A percentile compares a stretch with the other conserved stretches of the same genome.
Evolutionary conservation across 2,797 vertebrate species (phyloP).

Genomic region (Leucoraja ocellata): DNA sequence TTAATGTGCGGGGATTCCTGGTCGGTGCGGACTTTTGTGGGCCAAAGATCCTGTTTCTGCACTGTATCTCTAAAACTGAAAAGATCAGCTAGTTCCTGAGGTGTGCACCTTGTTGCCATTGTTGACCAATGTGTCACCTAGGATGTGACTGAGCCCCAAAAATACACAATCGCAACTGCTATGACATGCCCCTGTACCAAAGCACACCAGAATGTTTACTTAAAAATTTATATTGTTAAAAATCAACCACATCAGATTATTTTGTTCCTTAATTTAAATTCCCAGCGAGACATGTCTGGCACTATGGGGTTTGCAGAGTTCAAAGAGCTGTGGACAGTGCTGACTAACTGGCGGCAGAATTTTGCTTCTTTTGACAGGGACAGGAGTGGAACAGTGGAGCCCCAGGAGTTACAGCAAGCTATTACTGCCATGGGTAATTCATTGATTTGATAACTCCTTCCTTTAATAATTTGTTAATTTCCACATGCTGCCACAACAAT

Average conservation of each 20-base stretch:
- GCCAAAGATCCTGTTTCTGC: no score
- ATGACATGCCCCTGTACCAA: no score
- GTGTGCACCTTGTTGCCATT: background rate
- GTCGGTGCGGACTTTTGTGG: no score
- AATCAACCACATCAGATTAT: background rate
- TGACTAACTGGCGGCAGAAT: slow-evolving; percentile 67
- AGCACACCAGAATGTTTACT: background rate
- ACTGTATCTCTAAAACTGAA: no score
- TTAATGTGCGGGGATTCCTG: no score
- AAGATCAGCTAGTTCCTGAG: background rate
- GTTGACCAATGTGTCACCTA: background rate
- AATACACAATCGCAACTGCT: no score
- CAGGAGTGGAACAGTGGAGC: slow-evolving; percentile 61
- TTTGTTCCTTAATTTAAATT: slow-evolving; percentile 22
- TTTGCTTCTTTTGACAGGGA: slow-evolving; percentile 60
- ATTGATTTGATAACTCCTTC: background rate
- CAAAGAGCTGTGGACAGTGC: slow-evolving; percentile 63
- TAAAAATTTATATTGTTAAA: background rate
- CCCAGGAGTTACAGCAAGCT: slow-evolving; percentile 61
- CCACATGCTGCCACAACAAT: background rate
- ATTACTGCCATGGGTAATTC: slow-evolving; percentile 58
- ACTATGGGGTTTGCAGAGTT: slow-evolving; percentile 68
- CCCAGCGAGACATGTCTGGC: slow-evolving; percentile 64
- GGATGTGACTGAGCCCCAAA: no score
- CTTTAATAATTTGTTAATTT: background rate